A percentile compares a stretch with the other conserved stretches of the same genome.
Conservation (phyloP, 2,797 vertebrate genomes). For the Melanotaenia nigrans region DNA sequence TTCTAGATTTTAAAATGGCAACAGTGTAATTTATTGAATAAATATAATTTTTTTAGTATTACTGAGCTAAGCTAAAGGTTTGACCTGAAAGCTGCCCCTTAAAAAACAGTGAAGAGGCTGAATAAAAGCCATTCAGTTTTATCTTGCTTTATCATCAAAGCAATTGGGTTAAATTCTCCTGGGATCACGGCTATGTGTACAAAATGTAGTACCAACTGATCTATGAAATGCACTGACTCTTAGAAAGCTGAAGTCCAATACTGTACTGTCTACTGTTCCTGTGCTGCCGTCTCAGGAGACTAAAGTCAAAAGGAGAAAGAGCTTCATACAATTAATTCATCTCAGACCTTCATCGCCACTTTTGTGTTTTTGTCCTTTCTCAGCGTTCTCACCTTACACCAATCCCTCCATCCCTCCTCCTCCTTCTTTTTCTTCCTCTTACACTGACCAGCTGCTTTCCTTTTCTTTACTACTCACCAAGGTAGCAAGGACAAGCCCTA, state of each 20-base stretch:
- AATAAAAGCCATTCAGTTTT: not conserved
- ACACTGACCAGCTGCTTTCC: conserved; percentile 65
- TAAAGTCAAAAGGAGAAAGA: conserved; percentile 44
- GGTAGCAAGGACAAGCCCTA: conserved; percentile 28
- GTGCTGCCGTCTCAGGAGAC: conserved; percentile 51
- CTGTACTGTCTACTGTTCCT: conserved; percentile 48
- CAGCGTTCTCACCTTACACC: conserved; percentile 82
- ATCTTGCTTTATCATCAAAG: not conserved
- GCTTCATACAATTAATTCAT: conserved; percentile 73
- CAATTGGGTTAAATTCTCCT: not conserved
- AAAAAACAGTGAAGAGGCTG: not conserved
- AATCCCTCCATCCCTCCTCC: conserved; percentile 61
- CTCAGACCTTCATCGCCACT: conserved; percentile 74
- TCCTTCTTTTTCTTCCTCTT: conserved; percentile 17
- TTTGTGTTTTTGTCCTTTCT: conserved; percentile 83
- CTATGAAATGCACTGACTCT: not conserved
- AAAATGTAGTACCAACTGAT: not conserved
- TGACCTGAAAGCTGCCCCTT: not conserved
- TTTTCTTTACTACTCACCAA: conserved; percentile 24
- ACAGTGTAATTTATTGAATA: no score
- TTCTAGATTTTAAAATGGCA: no score
- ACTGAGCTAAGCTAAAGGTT: not conserved
- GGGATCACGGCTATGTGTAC: no score
- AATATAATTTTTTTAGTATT: no score
- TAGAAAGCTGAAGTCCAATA: conserved; percentile 2